phyloP scores from a whole-genome alignment of 2,113 vertebrate genomes.

The Recurvirostra avosetta region DNA sequence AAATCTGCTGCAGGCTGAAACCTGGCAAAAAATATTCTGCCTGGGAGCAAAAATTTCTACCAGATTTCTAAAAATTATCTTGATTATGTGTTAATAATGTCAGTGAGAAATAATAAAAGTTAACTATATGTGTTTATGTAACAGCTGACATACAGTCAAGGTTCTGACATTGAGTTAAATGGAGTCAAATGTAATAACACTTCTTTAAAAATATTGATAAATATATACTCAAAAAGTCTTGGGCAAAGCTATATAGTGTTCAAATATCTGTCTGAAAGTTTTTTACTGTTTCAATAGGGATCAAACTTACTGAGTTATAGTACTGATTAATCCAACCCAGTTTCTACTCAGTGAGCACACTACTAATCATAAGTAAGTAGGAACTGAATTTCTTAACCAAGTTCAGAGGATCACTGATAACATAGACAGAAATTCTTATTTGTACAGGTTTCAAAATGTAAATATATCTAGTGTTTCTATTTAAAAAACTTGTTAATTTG shows the following conservation, averaged over 20 bases:
- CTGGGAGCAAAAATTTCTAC: not conserved
- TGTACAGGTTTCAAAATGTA: not conserved
- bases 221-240: not conserved
- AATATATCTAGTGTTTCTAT: not conserved
- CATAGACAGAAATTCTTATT: not conserved
- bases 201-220: not conserved
- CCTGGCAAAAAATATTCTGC: not conserved
- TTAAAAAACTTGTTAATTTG: not conserved
- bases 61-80: conserved; percentile 12
- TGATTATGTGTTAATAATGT: conserved; percentile 14
- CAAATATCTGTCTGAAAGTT: not conserved
- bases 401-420: not conserved
- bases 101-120: not conserved
- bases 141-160: not conserved
- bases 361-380: not conserved
- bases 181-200: not conserved
- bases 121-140: not conserved
- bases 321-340: not conserved
- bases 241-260: not conserved
- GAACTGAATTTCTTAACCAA: not conserved
- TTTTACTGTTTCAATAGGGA: not conserved
- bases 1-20: conserved; percentile 27
- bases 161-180: not conserved
- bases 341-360: not conserved
- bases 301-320: not conserved